Conservation (phyloP, 2,797 vertebrate species). For the Poeciliopsis presidionis region DNA sequence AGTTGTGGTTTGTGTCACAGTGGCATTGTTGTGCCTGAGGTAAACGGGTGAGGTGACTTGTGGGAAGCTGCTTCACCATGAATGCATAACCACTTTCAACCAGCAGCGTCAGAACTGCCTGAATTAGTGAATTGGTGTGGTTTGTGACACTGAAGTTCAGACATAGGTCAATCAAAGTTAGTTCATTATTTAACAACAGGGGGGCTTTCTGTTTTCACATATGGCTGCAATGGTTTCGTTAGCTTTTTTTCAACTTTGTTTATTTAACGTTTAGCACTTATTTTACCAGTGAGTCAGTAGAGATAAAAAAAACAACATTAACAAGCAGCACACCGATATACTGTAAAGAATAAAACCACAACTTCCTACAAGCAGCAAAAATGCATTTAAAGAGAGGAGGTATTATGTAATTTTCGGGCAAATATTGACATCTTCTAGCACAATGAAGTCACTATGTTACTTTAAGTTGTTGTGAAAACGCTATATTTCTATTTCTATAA, state of each 20-base stretch:
- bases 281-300: neutral
- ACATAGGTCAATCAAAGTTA: neutral
- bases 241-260: neutral
- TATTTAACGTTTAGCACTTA: neutral
- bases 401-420: too few relatives aligned
- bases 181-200: neutral
- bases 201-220: neutral
- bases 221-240: neutral
- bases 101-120: neutral
- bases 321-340: neutral
- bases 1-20: neutral
- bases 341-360: neutral
- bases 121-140: neutral
- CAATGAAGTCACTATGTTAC: too few relatives aligned
- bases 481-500: too few relatives aligned
- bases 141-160: neutral
- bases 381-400: neutral
- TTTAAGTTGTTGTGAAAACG: too few relatives aligned
- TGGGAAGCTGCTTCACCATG: neutral
- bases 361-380: neutral
- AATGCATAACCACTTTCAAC: neutral
- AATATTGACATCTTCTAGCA: too few relatives aligned
- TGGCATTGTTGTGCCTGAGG: neutral
- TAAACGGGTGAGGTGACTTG: too few relatives aligned
- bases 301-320: neutral